Evolutionary conservation across 2,888 invertebrate species (phyloP).

Genomic region (Rhopalosiphum nymphaeae): DNA sequence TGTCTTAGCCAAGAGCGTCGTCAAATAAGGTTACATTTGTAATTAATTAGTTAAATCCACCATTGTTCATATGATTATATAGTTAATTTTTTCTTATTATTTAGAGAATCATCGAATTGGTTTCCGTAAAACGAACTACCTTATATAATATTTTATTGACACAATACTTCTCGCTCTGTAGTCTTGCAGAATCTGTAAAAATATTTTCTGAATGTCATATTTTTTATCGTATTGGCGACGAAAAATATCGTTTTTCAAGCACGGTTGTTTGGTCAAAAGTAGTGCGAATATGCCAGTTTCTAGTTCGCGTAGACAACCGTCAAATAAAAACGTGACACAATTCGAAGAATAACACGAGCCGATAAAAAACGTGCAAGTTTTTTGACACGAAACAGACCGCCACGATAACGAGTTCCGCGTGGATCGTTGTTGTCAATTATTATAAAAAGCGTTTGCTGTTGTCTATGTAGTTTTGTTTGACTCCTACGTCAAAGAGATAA

Average conservation of each 20-base stretch:
- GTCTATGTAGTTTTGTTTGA: not conserved
- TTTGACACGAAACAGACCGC: conserved; percentile 6
- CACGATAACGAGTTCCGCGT: not conserved
- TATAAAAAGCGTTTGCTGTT: not conserved
- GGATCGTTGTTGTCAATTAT: not conserved
- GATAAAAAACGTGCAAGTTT: not conserved
- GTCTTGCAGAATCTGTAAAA: not conserved
- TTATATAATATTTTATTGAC: not conserved
- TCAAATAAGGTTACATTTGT: not conserved
- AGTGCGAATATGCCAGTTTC: conserved; percentile 13
- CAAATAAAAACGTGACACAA: conserved; percentile 24
- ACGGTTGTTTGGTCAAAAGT: not conserved
- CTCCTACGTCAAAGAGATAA: not conserved
- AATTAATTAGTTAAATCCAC: not conserved
- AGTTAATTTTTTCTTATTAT: not conserved
- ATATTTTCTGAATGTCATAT: not conserved
- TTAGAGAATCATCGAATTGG: not conserved
- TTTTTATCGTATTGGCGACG: not conserved
- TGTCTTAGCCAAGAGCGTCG: not conserved
- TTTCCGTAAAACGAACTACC: not conserved
- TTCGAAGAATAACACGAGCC: conserved; percentile 1
- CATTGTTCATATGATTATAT: not conserved
- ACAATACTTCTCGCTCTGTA: not conserved
- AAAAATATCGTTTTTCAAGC: not conserved
- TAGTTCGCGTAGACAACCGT: not conserved